phyloP scores from a whole-genome alignment of 2,797 vertebrate genomes.

The Geotrypetes seraphini region DNA sequence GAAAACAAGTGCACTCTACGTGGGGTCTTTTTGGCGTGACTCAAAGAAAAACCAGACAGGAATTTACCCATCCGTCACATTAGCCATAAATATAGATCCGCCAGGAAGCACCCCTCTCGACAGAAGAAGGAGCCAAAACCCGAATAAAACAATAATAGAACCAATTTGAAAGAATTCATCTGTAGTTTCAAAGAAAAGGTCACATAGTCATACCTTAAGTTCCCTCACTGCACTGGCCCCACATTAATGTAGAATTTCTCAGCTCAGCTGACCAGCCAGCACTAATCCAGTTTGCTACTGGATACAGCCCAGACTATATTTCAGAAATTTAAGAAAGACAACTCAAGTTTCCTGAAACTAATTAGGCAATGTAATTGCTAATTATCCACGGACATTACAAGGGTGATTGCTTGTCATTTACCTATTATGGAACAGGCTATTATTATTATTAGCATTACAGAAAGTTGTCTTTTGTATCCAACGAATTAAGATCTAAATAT shows the following conservation, averaged over 20 bases:
- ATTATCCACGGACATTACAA: constrained; percentile 74
- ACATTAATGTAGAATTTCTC: constrained; percentile 30
- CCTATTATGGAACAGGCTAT: constrained; percentile 57
- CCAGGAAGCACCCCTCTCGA: no score
- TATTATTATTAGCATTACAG: constrained; percentile 4
- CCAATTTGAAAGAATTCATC: constrained; percentile 34
- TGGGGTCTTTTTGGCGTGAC: no score
- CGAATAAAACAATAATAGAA: no score
- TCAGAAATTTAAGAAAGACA: constrained; percentile 65
- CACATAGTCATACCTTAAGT: constrained; percentile 27
- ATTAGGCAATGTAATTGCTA: constrained; percentile 74
- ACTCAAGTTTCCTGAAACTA: constrained; percentile 76
- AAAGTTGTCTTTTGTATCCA: no score
- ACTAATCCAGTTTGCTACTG: constrained; percentile 57
- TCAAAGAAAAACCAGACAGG: no score
- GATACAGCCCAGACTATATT: constrained; percentile 69
- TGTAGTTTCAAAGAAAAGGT: constrained; percentile 35
- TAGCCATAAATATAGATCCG: no score
- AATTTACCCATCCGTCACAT: no score
- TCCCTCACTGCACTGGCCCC: constrained; percentile 20
- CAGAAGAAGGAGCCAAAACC: no score
- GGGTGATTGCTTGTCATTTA: constrained; percentile 79
- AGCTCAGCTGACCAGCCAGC: constrained; percentile 23
- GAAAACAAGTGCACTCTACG: no score
- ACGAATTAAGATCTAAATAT: no score